phyloP scores from a whole-genome alignment of 92 coral and sea anemone species.

The Paramuricea clavata region DNA sequence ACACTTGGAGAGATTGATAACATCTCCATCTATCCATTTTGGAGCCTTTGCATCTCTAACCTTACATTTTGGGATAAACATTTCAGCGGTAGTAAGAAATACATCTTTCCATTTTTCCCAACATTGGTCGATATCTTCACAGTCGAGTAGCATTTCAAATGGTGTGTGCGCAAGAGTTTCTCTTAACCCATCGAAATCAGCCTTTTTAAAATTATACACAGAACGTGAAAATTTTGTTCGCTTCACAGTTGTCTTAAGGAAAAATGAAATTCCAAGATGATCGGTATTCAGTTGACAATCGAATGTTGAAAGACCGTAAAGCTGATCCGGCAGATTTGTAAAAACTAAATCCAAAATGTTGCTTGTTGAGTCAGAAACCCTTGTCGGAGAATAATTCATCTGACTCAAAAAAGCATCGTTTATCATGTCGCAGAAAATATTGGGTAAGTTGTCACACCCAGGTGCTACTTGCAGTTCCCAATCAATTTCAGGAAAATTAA shows the following conservation, averaged over 20 bases:
- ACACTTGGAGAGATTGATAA: conserved; percentile 20
- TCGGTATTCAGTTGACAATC: conserved; percentile 60
- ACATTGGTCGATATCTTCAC: conserved; percentile 29
- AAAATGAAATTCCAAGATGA: conserved; percentile 57
- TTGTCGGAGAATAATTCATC: conserved; percentile 60
- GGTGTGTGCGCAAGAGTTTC: conserved; percentile 25
- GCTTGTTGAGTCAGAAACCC: conserved; percentile 56
- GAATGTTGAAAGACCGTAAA: conserved; percentile 54
- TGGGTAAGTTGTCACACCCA: conserved; percentile 53
- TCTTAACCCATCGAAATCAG: conserved; percentile 59
- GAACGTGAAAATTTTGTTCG: conserved; percentile 37
- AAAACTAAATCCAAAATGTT: conserved; percentile 56
- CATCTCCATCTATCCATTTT: conserved; percentile 74
- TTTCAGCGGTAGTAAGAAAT: conserved; percentile 55
- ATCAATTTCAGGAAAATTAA: conserved; percentile 59
- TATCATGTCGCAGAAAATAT: conserved; percentile 64
- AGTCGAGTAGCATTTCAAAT: conserved; percentile 46
- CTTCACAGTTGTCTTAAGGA: conserved; percentile 45
- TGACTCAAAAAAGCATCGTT: conserved; percentile 60
- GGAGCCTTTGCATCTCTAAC: conserved; percentile 56
- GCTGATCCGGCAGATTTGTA: conserved; percentile 64
- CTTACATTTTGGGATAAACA: conserved; percentile 10
- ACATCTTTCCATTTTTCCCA: conserved; percentile 58
- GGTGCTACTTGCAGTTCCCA: conserved; percentile 62
- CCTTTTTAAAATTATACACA: conserved; percentile 64